Base-by-base conservation (phyloP, 2,113 vertebrate genomes). In the Opisthocomus hoazin region DNA sequence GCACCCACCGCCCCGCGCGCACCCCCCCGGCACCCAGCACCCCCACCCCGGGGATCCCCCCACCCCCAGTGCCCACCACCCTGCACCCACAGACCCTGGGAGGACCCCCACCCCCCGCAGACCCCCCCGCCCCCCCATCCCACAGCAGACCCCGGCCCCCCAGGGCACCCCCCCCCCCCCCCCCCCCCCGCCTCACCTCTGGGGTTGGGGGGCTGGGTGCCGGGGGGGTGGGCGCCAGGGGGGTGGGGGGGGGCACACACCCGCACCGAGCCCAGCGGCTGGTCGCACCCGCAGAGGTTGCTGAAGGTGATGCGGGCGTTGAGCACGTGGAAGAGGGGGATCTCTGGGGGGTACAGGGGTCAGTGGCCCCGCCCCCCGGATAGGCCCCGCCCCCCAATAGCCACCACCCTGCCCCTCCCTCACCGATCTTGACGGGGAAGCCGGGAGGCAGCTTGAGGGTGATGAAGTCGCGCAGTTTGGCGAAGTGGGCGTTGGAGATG, bases 261-360 rank as follows among this genome's bases (percentile, higher is more conserved):
- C 85, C 98, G 97, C 95, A 98, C 98, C 0, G 98, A 98, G 32
- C 98, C 98, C 57, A 98, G 92, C 2, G 98, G 98, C 75, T 99
- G 99, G 46, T 99, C 99, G 10, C 99, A 99, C 91, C 99, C 99
- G 1, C 99, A 99, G 89, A 99, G 98, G 98, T 99, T 99, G 93
- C 99, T 98, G 96, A 99, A 99, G 94, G 99, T 99, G 98, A 99
- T 99, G 93, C 99, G 98, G 87, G 99, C 99, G 2, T 99, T 99
- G 50, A 99, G 98, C 95, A 99, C 99, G 50, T 99, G 99, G 98
- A 99, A 99, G 86, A 99, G 98, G 39, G 99, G 99, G 86, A 99
- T 99, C 97, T 99, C 99, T 99, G 98, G 0, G 16, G 16, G 73
- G 50, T 1, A 34, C 23, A 73, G 46, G 7, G 5, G 11, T 32